A percentile compares a stretch with the other conserved stretches of the same genome.
Conservation (phyloP, 2,797 vertebrate genomes). For the Oreonectes daqikongensis region DNA sequence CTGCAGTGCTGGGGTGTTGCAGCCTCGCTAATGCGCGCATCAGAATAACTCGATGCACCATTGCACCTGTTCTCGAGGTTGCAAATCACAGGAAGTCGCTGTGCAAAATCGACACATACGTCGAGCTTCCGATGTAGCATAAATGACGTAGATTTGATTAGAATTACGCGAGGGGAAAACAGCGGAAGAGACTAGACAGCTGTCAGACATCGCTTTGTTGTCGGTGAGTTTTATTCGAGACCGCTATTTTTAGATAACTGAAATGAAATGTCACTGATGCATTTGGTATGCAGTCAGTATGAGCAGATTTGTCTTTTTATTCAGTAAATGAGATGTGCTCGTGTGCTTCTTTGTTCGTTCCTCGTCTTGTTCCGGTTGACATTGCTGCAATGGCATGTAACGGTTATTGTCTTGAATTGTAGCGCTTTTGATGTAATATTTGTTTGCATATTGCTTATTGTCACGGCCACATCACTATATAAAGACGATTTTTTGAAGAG, state of each 20-base stretch:
- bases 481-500: neutral
- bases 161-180: constrained; percentile 9
- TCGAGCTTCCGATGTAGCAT: constrained; percentile 22
- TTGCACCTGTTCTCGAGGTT: constrained; percentile 45
- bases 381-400: constrained; percentile 15
- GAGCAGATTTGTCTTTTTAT: neutral
- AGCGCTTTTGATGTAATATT: neutral
- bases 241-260: neutral
- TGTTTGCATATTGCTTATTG: neutral
- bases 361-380: constrained; percentile 36
- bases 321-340: constrained; percentile 3
- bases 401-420: neutral
- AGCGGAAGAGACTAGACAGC: constrained; percentile 8
- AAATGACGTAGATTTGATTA: constrained; percentile 19
- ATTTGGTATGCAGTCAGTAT: neutral
- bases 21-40: constrained; percentile 28
- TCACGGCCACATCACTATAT: neutral
- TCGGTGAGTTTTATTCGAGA: constrained; percentile 27
- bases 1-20: constrained; percentile 28
- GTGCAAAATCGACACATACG: constrained; percentile 7
- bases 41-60: constrained; percentile 34
- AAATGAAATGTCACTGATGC: neutral
- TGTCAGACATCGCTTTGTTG: constrained; percentile 39
- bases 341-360: constrained; percentile 44
- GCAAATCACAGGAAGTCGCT: constrained; percentile 47